These are phyloP conservation scores for Dysmachus trigonus DNA, from an alignment of 2,888 invertebrate genomes.

Conservation along the genomic window DNA sequence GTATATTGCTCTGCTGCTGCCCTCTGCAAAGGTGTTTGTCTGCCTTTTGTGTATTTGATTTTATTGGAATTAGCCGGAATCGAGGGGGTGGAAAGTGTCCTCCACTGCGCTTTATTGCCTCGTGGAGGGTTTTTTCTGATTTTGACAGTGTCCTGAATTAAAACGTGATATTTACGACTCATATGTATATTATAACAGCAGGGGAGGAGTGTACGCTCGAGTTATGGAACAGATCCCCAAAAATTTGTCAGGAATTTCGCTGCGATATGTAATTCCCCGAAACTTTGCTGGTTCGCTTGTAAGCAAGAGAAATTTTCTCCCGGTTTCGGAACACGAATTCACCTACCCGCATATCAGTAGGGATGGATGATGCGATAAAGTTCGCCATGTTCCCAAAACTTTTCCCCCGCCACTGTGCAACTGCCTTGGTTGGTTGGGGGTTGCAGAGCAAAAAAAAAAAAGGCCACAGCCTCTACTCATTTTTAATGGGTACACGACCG, in stretches of 20 bases:
- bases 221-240: neutral
- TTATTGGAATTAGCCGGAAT: slow-evolving; percentile 1
- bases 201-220: neutral
- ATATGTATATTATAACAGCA: neutral
- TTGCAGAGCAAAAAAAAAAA: neutral
- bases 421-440: neutral
- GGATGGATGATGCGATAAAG: neutral
- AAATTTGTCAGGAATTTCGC: neutral
- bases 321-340: neutral
- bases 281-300: neutral
- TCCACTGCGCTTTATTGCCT: neutral
- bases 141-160: neutral
- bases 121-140: neutral
- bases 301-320: neutral
- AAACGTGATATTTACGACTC: neutral
- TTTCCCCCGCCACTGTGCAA: neutral
- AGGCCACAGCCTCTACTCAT: neutral
- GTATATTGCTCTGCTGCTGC: too few relatives aligned
- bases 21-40: neutral
- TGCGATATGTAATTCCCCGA: neutral
- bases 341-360: neutral
- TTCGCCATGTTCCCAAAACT: neutral
- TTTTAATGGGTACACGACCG: neutral
- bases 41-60: neutral
- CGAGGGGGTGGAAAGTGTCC: neutral